These are phyloP conservation scores for Protaetia brevitarsis DNA, from an alignment of 1,140 invertebrate genomes.

Conservation along the genomic window DNA sequence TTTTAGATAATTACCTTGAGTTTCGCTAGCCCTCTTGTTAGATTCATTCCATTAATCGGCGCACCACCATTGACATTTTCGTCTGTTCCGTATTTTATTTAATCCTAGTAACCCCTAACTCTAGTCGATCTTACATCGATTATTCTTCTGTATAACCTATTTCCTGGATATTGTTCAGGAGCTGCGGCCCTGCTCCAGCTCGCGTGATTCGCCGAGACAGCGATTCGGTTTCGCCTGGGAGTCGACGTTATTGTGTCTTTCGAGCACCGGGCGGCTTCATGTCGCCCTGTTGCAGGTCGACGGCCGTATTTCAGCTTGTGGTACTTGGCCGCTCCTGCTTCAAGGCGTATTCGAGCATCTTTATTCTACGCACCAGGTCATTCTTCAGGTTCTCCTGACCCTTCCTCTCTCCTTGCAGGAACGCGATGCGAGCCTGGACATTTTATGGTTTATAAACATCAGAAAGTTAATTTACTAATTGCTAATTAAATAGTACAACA, in stretches of 20 bases:
- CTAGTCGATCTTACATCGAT: slow-evolving; percentile 97
- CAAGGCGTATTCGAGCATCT: slow-evolving; percentile 99
- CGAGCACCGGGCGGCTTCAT: slow-evolving; percentile 78
- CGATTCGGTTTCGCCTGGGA: slow-evolving; percentile 65
- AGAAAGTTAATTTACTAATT: no score
- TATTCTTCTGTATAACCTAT: slow-evolving; percentile 99
- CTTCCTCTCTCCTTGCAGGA: slow-evolving; percentile 97
- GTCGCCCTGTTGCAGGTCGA: slow-evolving; percentile 83
- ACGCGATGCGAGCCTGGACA: slow-evolving; percentile 94
- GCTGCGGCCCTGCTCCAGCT: slow-evolving; percentile 90
- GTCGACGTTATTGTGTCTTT: slow-evolving; percentile 63
- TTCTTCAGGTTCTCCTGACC: slow-evolving; percentile 99
- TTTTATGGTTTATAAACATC: no score
- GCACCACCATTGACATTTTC: slow-evolving; percentile 67
- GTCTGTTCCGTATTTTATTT: slow-evolving; percentile 82
- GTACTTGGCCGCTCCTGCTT: slow-evolving; percentile 98
- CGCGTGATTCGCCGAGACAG: slow-evolving; percentile 72
- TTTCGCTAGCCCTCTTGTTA: slow-evolving; percentile 60
- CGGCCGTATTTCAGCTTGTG: slow-evolving; percentile 96
- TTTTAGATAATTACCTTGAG: slow-evolving; percentile 49
- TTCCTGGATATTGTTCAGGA: slow-evolving; percentile 90
- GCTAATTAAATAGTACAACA: no score
- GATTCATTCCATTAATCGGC: slow-evolving; percentile 63
- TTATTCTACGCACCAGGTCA: slow-evolving; percentile 96
- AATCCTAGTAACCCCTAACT: slow-evolving; percentile 86